Base-by-base conservation (phyloP, 1,140 invertebrate species). In the Polyergus mexicanus region DNA sequence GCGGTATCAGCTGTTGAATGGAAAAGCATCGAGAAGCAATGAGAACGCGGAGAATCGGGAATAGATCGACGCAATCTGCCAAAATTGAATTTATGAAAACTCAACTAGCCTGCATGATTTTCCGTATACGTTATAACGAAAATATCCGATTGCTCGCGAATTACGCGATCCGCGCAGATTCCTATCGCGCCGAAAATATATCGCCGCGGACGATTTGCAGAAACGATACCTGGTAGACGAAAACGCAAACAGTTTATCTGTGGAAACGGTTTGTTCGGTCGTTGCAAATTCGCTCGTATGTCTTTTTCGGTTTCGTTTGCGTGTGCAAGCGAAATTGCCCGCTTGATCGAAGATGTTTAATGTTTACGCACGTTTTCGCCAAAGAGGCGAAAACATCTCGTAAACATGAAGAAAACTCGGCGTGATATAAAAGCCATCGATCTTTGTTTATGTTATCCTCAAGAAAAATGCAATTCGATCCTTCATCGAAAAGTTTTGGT, bases 191-290 rank as follows among this genome's bases (percentile, higher is more conserved):
- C 51, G 68, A 86, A 88, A 84, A 88, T 77, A 51, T 51, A 86
- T 68, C 71, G 56, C 19, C 58, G 56, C 16, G 56, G 13, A 63
- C 85, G 77, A 84, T 83, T 83, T 65, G 58, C 65, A 63, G 47
- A 13, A 54, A 44, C 66, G 85, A 83, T 85, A 86, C 11, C 44
- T 35, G 32, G 47, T 16, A n/a, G 13, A 69, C 7, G 25, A 66
- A 83, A 86, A 62, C 76, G 80, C 54, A 77, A 77, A 68, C 54
- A 88, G 88, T 86, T 88, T 86, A 66, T 69, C 68, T 56, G 16
- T 22, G 63, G 44, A 63, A 66, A 80, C 41, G 47, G 72, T 78
- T 85, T 35, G 47, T 51, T 56, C 76, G 76, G 4, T 51, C 28
- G n/a, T 13, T 71, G 47, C 62, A 69, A 89, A 6, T 22, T 56